These are phyloP conservation scores for Tenthredo scrophulariae DNA, from an alignment of 2,888 invertebrate species.

Conservation along the genomic window DNA sequence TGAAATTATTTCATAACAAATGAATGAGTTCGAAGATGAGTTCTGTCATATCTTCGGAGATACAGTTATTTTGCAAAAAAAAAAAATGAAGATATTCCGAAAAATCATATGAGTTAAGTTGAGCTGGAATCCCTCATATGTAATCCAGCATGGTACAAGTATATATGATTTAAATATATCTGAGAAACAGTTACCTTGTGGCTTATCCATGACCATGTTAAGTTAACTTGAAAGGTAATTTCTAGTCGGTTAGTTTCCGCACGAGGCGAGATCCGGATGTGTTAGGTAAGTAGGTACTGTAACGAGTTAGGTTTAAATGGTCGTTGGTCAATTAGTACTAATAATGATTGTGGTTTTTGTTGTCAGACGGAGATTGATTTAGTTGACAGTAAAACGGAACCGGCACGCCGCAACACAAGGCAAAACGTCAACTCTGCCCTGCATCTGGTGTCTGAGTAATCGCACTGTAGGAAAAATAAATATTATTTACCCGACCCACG, in stretches of 20 bases:
- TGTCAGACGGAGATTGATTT: constrained; percentile 67
- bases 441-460: constrained; percentile 37
- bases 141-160: too few species aligned
- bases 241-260: background rate
- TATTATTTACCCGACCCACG: constrained; percentile 35
- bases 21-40: too few species aligned
- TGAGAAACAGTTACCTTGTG: background rate
- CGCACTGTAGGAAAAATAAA: constrained; percentile 30
- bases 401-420: background rate
- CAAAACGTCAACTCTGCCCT: constrained; percentile 38
- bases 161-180: background rate
- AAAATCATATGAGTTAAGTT: too few species aligned
- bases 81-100: too few species aligned
- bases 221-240: background rate
- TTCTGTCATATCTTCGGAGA: too few species aligned
- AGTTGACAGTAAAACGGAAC: constrained; percentile 60
- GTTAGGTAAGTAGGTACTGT: background rate
- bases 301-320: constrained; percentile 23
- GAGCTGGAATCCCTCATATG: too few species aligned
- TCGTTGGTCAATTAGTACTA: constrained; percentile 68
- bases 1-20: too few species aligned
- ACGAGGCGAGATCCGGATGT: background rate
- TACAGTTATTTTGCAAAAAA: too few species aligned
- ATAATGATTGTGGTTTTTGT: constrained; percentile 65
- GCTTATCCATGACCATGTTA: background rate